Percentiles rank a stretch among this genome's conserved stretches.
phyloP scores from a whole-genome alignment of 2,113 vertebrate genomes.

The Ophiodon elongatus region DNA sequence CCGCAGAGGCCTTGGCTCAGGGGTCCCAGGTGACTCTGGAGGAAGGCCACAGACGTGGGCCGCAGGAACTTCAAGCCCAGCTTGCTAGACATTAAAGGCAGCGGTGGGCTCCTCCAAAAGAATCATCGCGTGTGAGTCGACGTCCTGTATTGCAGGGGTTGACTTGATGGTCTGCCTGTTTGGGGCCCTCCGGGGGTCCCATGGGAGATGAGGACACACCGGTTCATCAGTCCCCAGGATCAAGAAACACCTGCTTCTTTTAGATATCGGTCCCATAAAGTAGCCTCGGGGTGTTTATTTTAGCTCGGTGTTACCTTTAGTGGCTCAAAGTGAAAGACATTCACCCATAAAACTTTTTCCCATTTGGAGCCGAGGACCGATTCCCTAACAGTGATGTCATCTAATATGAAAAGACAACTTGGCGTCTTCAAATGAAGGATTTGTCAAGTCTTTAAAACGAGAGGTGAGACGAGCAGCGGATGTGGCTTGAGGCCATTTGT shows the following conservation, averaged over 20 bases:
- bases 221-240: slow-evolving; percentile 32
- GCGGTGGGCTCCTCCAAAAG: slow-evolving; percentile 44
- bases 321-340: background rate
- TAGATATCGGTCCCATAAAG: slow-evolving; percentile 11
- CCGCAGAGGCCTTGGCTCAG: slow-evolving; percentile 11
- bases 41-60: slow-evolving; percentile 56
- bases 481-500: slow-evolving; percentile 35
- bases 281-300: slow-evolving; percentile 16
- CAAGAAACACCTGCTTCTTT: slow-evolving; percentile 49
- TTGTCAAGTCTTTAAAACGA: background rate
- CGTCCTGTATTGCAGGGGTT: slow-evolving; percentile 77
- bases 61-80: slow-evolving; percentile 30
- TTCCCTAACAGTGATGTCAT: slow-evolving; percentile 17
- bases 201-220: slow-evolving; percentile 46
- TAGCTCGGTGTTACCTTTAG: slow-evolving; percentile 13
- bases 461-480: background rate
- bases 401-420: background rate
- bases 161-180: slow-evolving; percentile 47
- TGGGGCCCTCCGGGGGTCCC: slow-evolving; percentile 29
- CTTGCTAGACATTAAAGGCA: slow-evolving; percentile 37
- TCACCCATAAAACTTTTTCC: slow-evolving; percentile 24
- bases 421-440: background rate
- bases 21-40: slow-evolving; percentile 62
- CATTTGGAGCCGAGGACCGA: background rate
- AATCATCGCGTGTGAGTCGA: slow-evolving; percentile 79